Conservation (phyloP, 2,888 invertebrate genomes). For the Lapara coniferarum region DNA sequence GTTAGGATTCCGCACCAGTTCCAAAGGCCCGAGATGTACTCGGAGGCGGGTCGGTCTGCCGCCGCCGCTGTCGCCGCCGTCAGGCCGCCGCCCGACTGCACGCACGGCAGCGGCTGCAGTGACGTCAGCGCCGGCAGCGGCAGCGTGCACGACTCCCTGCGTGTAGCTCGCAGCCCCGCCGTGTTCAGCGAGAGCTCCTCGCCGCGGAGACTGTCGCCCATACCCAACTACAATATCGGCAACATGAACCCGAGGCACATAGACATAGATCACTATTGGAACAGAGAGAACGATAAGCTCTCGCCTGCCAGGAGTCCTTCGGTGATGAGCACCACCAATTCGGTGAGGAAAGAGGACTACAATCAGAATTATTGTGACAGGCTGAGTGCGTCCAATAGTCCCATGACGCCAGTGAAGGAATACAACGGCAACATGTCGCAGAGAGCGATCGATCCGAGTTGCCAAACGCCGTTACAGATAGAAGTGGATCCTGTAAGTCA, state of each 20-base stretch:
- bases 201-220: conserved; percentile 73
- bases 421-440: conserved; percentile 70
- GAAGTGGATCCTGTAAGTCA: conserved; percentile 88
- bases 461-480: conserved; percentile 84
- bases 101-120: conserved; percentile 84
- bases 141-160: conserved; percentile 78
- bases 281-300: conserved; percentile 63
- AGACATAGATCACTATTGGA: conserved; percentile 74
- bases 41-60: conserved; percentile 59
- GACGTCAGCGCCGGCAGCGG: conserved; percentile 81
- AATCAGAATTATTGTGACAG: conserved; percentile 76
- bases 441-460: conserved; percentile 62
- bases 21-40: conserved; percentile 51
- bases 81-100: conserved; percentile 84
- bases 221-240: conserved; percentile 78
- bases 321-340: conserved; percentile 61
- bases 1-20: conserved; percentile 68
- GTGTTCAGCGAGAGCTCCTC: conserved; percentile 76
- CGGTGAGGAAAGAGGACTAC: conserved; percentile 68
- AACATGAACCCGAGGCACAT: conserved; percentile 80
- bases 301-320: conserved; percentile 67
- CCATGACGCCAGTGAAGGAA: conserved; percentile 62
- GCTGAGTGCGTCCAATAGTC: conserved; percentile 66
- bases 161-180: conserved; percentile 64
- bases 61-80: conserved; percentile 76